A percentile compares a stretch with the other conserved stretches of the same genome.
Conservation (phyloP, 2,797 vertebrate genomes). For the Telmatherina bonti region DNA sequence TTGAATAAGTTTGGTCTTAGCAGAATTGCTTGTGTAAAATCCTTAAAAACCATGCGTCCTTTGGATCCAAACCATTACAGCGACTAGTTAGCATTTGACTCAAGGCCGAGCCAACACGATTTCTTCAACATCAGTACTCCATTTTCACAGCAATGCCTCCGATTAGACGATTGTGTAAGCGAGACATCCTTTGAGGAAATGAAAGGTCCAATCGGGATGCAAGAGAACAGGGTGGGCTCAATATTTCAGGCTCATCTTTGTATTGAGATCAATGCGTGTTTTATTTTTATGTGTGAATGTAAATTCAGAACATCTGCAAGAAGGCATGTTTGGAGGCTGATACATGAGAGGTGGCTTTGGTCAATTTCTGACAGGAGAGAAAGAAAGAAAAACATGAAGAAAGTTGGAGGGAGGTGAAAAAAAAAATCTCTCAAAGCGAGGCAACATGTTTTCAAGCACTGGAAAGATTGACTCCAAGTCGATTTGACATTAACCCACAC, state of each 20-base stretch:
- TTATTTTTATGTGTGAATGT: slow-evolving; percentile 22
- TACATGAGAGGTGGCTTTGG: slow-evolving; percentile 29
- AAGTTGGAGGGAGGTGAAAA: slow-evolving; percentile 17
- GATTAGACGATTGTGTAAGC: slow-evolving; percentile 58
- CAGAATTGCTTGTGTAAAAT: slow-evolving; percentile 35
- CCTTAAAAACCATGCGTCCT: slow-evolving; percentile 8
- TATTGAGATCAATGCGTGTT: slow-evolving; percentile 36
- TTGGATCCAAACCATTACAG: slow-evolving; percentile 44
- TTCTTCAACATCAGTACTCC: slow-evolving; percentile 44
- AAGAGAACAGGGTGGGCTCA: slow-evolving; percentile 14
- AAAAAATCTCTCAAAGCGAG: slow-evolving; percentile 37
- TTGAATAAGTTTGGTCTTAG: slow-evolving; percentile 15
- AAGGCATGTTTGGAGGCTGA: slow-evolving; percentile 17
- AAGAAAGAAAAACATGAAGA: slow-evolving; percentile 1
- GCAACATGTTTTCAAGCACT: slow-evolving; percentile 16
- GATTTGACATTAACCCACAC: slow-evolving; percentile 51
- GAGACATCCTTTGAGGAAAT: slow-evolving; percentile 53
- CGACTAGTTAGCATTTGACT: slow-evolving; percentile 41
- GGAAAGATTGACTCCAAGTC: slow-evolving; percentile 44
- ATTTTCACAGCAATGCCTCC: slow-evolving; percentile 62
- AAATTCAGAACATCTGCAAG: slow-evolving; percentile 6
- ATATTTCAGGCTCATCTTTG: slow-evolving; percentile 43
- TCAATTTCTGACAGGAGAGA: slow-evolving; percentile 20
- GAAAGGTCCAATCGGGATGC: slow-evolving; percentile 49
- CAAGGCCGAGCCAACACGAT: slow-evolving; percentile 27